These are phyloP conservation scores for Camponotus vicinus DNA, from an alignment of 1,140 invertebrate genomes.

Conservation along the genomic window DNA sequence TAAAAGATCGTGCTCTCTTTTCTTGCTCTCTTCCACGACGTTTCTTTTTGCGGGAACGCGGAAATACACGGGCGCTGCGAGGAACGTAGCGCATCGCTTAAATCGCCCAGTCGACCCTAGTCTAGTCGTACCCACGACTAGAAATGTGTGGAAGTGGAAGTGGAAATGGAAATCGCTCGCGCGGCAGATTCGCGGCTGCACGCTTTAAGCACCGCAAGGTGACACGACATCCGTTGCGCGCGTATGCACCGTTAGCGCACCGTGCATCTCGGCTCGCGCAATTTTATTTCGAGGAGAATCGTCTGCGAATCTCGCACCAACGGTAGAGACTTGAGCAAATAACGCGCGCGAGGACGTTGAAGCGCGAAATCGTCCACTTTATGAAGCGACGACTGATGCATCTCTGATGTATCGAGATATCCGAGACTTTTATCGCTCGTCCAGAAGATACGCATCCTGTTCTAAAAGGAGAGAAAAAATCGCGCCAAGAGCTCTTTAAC, in stretches of 20 bases:
- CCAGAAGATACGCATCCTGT: background rate
- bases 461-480: background rate
- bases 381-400: no score
- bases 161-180: slow-evolving; percentile 26
- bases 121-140: background rate
- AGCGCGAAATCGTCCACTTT: no score
- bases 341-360: background rate
- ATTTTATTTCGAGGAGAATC: slow-evolving; percentile 27
- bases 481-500: slow-evolving; percentile 9
- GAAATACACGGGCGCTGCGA: background rate
- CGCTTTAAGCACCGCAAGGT: slow-evolving; percentile 57
- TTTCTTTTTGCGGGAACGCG: background rate
- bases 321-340: background rate
- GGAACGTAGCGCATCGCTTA: slow-evolving; percentile 5
- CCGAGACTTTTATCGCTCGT: background rate
- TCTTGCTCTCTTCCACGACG: background rate
- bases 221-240: slow-evolving; percentile 58
- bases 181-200: slow-evolving; percentile 32
- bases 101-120: background rate
- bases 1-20: background rate
- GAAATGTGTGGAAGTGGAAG: slow-evolving; percentile 5
- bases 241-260: slow-evolving; percentile 49
- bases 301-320: background rate
- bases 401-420: background rate
- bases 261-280: background rate